Percentiles rank a stretch among this genome's conserved stretches.
These are phyloP conservation scores for Neodon shergylaensis DNA, from an alignment of 2,113 vertebrate species.

Conservation along the genomic window DNA sequence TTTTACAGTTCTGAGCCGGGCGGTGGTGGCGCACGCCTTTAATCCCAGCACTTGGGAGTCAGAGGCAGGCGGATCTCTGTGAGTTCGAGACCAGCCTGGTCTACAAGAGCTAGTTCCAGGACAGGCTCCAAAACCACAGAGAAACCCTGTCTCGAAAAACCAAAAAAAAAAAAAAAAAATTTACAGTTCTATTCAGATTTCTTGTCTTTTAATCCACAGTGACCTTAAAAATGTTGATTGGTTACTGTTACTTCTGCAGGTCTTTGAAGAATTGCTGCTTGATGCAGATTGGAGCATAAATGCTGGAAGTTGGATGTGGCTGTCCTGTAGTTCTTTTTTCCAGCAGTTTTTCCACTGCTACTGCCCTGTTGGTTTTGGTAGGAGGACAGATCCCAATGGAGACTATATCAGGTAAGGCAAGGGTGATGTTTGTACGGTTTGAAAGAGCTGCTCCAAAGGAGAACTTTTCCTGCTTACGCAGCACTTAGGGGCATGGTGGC, in stretches of 20 bases:
- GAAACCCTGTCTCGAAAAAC: too few species aligned
- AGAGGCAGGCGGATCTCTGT: too few species aligned
- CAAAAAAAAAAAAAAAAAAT: too few species aligned
- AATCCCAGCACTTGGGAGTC: too few species aligned
- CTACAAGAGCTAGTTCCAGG: too few species aligned
- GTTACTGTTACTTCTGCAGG: slow-evolving; percentile 85
- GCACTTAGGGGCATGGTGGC: background rate
- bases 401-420: slow-evolving; percentile 94
- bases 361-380: slow-evolving; percentile 96
- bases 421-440: slow-evolving; percentile 20
- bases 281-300: slow-evolving; percentile 98
- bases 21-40: too few species aligned
- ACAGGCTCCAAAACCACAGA: too few species aligned
- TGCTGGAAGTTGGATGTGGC: slow-evolving; percentile 99
- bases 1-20: slow-evolving; percentile 57
- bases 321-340: slow-evolving; percentile 98
- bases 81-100: too few species aligned
- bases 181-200: slow-evolving; percentile 58
- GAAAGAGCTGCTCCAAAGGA: slow-evolving; percentile 44
- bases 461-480: slow-evolving; percentile 42
- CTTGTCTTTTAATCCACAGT: slow-evolving; percentile 54
- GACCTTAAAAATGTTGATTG: slow-evolving; percentile 49
- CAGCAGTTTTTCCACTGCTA: slow-evolving; percentile 98
- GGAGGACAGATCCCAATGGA: slow-evolving; percentile 95
- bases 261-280: slow-evolving; percentile 96